Evolutionary conservation across 2,113 vertebrate genomes (phyloP).

Genomic region (Crotalus tigris): DNA sequence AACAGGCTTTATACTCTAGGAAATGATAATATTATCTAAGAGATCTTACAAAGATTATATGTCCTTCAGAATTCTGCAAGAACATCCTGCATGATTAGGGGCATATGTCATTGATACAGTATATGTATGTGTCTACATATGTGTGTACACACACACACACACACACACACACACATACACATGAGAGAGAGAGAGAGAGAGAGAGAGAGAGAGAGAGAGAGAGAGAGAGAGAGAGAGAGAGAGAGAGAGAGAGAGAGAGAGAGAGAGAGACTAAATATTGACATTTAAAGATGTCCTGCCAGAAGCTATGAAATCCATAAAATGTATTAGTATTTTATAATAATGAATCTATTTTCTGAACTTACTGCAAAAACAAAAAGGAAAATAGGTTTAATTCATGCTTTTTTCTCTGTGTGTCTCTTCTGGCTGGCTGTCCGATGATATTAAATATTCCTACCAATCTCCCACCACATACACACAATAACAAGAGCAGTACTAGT

Average conservation of each 20-base stretch:
- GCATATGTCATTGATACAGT: constrained; percentile 50
- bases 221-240: background rate
- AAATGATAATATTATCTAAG: constrained; percentile 73
- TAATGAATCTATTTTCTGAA: constrained; percentile 31
- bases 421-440: constrained; percentile 29
- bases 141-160: background rate
- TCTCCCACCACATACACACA: background rate
- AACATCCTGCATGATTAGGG: constrained; percentile 68
- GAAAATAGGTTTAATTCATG: constrained; percentile 48
- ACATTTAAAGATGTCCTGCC: constrained; percentile 52
- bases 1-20: constrained; percentile 71
- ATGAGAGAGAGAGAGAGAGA: too few relatives aligned
- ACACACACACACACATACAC: too few relatives aligned
- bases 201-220: background rate
- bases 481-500: background rate
- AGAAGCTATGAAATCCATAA: constrained; percentile 54
- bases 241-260: background rate
- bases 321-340: constrained; percentile 50
- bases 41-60: constrained; percentile 69
- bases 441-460: constrained; percentile 33
- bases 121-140: background rate
- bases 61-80: constrained; percentile 66
- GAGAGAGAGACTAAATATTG: constrained; percentile 46
- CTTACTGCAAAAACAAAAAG: constrained; percentile 41
- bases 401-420: background rate